Conservation (phyloP, 92 coral and sea anemone genomes). For the Palythoa heliodiscus region DNA sequence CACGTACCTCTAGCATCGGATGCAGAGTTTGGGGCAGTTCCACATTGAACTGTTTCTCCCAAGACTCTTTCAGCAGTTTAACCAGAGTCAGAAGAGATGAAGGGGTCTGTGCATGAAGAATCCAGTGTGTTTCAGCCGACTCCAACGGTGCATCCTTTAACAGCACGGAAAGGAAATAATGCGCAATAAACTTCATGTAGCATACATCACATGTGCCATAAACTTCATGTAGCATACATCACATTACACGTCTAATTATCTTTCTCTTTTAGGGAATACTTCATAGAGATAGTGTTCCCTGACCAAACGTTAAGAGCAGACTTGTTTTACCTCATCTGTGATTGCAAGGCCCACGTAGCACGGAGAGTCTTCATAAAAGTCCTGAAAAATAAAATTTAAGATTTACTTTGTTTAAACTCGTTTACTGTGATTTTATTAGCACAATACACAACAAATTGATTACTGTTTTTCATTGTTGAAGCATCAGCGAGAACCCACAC, state of each 20-base stretch:
- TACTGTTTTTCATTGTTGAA: no score
- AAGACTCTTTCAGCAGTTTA: conserved; percentile 75
- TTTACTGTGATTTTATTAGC: not conserved
- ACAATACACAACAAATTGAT: not conserved
- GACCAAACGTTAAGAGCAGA: not conserved
- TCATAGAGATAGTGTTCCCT: no score
- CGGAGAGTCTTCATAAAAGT: conserved; percentile 75
- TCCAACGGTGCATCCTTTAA: conserved; percentile 76
- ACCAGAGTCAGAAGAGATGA: conserved; percentile 73
- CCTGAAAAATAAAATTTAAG: conserved; percentile 56
- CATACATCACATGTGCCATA: no score
- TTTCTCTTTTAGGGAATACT: no score
- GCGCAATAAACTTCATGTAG: no score
- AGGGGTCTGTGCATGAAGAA: conserved; percentile 73
- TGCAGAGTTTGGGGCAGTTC: conserved; percentile 73
- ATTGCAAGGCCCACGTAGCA: conserved; percentile 83
- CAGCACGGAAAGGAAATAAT: not conserved
- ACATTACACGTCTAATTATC: no score
- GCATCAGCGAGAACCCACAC: no score
- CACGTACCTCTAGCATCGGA: conserved; percentile 66
- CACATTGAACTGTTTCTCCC: conserved; percentile 91
- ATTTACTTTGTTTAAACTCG: not conserved
- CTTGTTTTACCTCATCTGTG: conserved; percentile 80
- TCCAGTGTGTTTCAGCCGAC: conserved; percentile 79
- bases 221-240: no score